Evolutionary conservation across 1,140 invertebrate species (phyloP).

Genomic region (Pinna nobilis): DNA sequence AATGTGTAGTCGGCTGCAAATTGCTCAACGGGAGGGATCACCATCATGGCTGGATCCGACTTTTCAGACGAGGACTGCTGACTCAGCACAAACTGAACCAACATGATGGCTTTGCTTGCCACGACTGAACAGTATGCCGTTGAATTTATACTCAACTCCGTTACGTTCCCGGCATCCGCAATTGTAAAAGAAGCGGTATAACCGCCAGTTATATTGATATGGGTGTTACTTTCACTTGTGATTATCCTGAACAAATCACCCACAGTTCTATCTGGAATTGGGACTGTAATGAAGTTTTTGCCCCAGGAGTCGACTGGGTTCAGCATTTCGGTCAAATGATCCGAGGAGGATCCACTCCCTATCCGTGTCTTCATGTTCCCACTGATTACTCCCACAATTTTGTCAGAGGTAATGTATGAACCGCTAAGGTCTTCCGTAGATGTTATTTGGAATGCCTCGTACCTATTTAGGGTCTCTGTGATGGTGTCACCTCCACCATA

Average conservation of each 20-base stretch:
- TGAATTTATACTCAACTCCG: conserved; percentile 16
- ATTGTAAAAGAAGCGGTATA: conserved; percentile 9
- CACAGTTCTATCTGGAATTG: conserved; percentile 47
- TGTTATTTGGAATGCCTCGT: conserved; percentile 53
- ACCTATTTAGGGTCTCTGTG: conserved; percentile 38
- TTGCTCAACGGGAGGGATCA: conserved; percentile 40
- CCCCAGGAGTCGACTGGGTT: conserved; percentile 62
- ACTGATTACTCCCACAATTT: conserved; percentile 54
- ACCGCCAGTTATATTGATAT: conserved; percentile 27
- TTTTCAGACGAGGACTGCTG: conserved; percentile 1
- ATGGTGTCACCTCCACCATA: conserved; percentile 47
- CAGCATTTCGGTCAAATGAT: conserved; percentile 62
- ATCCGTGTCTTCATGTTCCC: conserved; percentile 57
- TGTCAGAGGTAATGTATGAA: conserved; percentile 50
- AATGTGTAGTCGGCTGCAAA: conserved; percentile 49
- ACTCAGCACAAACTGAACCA: conserved; percentile 40
- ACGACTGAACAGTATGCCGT: conserved; percentile 14
- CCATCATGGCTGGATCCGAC: conserved; percentile 47
- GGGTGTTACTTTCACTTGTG: conserved; percentile 47
- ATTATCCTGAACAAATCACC: conserved; percentile 59
- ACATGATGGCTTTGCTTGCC: conserved; percentile 25
- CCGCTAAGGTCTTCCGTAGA: conserved; percentile 58
- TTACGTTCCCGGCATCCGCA: conserved; percentile 14
- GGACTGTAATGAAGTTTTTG: conserved; percentile 50
- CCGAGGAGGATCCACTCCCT: conserved; percentile 25